Evolutionary conservation across 2,113 vertebrate species (phyloP).

Genomic region (Anolis carolinensis): DNA sequence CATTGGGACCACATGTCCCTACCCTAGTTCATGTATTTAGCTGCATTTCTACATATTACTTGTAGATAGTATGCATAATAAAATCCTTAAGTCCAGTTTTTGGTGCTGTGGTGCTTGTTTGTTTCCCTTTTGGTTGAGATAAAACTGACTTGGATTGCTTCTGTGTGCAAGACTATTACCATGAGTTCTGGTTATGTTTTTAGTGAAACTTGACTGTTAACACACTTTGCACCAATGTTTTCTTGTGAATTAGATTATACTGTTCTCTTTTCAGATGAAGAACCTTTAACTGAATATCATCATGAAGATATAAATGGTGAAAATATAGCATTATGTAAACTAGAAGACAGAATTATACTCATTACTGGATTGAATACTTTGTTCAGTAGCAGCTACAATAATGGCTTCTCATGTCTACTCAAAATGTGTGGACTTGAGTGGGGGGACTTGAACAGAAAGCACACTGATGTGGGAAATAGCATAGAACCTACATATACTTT

Average conservation of each 20-base stretch:
- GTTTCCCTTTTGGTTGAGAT: not conserved
- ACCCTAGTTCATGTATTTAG: not conserved
- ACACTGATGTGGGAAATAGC: not conserved
- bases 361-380: not conserved
- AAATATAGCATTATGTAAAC: not conserved
- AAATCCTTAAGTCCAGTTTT: not conserved
- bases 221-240: not conserved
- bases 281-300: constrained; percentile 19
- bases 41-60: not conserved
- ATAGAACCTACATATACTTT: not conserved
- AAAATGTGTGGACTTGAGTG: not conserved
- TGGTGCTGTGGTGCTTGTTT: not conserved
- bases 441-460: not conserved
- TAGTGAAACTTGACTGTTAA: not conserved
- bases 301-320: constrained; percentile 15
- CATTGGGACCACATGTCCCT: no score
- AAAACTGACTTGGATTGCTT: not conserved
- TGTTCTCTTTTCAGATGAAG: constrained; percentile 17
- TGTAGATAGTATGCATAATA: not conserved
- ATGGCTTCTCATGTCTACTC: not conserved
- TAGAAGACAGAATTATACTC: not conserved
- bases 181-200: not conserved
- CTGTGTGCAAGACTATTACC: not conserved
- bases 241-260: not conserved
- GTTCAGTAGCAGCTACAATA: not conserved